Evolutionary conservation across 2,888 invertebrate species (phyloP).

Genomic region (Athalia circularis): DNA sequence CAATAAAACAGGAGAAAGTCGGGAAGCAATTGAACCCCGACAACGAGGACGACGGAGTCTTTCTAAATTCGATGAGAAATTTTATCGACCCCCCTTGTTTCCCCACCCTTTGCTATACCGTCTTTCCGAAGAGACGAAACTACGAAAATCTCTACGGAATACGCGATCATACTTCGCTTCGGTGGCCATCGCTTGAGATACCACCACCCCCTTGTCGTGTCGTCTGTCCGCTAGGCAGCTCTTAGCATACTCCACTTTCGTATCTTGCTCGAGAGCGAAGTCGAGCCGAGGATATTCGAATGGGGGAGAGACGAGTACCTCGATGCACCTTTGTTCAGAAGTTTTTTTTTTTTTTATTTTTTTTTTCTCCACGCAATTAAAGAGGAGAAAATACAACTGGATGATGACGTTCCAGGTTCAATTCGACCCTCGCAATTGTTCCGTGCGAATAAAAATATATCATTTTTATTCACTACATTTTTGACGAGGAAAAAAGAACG

Average conservation of each 20-base stretch:
- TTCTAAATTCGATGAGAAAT: constrained; percentile 31
- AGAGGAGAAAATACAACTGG: constrained; percentile 28
- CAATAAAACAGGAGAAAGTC: constrained; percentile 36
- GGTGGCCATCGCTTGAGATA: constrained; percentile 21
- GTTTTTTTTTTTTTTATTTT: neutral
- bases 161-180: constrained; percentile 36
- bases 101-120: neutral
- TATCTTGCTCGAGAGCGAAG: constrained; percentile 28
- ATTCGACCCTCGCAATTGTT: neutral
- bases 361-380: constrained; percentile 17
- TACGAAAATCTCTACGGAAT: constrained; percentile 29
- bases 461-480: neutral
- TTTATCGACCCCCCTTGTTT: constrained; percentile 18
- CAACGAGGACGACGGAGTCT: constrained; percentile 3
- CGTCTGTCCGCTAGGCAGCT: constrained; percentile 13
- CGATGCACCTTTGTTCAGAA: constrained; percentile 37
- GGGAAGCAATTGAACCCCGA: constrained; percentile 27
- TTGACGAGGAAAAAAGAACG: neutral
- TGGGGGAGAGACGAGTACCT: constrained; percentile 35
- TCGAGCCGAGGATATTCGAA: neutral
- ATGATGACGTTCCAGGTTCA: neutral
- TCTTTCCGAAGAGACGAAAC: neutral
- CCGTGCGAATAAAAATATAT: neutral
- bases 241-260: constrained; percentile 36
- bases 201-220: neutral